Percentiles rank a stretch among this genome's conserved stretches.
phyloP scores from a whole-genome alignment of 2,797 vertebrate species.

The Oophaga sylvatica region DNA sequence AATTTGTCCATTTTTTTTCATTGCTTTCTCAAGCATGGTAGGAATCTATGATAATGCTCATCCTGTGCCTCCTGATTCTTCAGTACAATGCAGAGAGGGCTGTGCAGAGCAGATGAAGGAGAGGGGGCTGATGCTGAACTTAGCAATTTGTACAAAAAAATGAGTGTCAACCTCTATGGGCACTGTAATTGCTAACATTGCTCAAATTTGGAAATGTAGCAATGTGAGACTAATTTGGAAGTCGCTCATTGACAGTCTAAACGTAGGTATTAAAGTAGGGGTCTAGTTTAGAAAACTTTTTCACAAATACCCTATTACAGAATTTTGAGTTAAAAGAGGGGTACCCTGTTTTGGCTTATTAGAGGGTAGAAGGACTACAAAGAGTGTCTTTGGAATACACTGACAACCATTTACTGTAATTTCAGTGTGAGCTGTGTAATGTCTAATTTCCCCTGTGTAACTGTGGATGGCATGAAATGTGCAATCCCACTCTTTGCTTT shows the following conservation, averaged over 20 bases:
- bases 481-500: no score
- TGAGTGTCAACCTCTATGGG: no score
- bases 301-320: background rate
- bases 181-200: no score
- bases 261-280: no score
- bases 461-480: no score
- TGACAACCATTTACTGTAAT: background rate
- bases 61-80: background rate
- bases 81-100: background rate
- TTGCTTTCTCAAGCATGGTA: background rate
- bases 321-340: background rate
- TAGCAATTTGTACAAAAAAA: no score
- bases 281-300: no score
- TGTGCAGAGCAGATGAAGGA: no score
- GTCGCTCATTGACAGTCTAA: no score
- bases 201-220: no score
- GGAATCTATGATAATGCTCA: background rate
- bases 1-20: background rate
- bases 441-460: background rate
- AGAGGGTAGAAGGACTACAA: background rate
- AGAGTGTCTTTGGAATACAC: background rate
- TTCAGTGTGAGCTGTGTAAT: background rate
- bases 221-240: no score
- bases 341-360: background rate
- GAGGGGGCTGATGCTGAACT: no score